These are phyloP conservation scores for Perizoma affinitatum DNA, from an alignment of 2,888 invertebrate species.

Conservation along the genomic window DNA sequence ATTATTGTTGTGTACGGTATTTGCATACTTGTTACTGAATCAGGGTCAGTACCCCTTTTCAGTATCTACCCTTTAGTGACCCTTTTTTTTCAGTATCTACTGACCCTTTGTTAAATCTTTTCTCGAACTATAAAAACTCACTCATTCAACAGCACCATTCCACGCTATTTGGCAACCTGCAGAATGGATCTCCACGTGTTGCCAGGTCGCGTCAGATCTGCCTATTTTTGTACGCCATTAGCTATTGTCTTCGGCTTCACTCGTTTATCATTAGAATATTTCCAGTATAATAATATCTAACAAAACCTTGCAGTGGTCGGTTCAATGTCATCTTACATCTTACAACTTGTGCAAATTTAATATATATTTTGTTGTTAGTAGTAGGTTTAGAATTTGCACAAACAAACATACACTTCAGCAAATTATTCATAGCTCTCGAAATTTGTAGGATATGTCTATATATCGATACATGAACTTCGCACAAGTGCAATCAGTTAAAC, in stretches of 20 bases:
- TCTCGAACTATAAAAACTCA: conserved; percentile 33
- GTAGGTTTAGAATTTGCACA: too few relatives aligned
- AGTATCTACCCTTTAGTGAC: too few relatives aligned
- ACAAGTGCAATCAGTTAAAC: conserved; percentile 18
- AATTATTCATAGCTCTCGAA: too few relatives aligned
- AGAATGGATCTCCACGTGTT: conserved; percentile 49
- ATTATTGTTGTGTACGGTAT: too few relatives aligned
- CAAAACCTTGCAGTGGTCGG: too few relatives aligned
- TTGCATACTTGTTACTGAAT: not conserved
- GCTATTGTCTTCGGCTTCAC: conserved; percentile 16
- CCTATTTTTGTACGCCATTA: conserved; percentile 51
- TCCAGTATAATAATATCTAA: too few relatives aligned
- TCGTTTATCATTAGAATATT: not conserved
- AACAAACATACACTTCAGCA: conserved; percentile 11
- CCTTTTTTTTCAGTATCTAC: too few relatives aligned
- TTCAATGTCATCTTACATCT: too few relatives aligned
- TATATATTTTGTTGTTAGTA: too few relatives aligned
- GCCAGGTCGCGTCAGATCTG: conserved; percentile 46
- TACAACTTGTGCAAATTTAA: too few relatives aligned
- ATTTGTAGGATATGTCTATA: not conserved
- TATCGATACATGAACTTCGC: conserved; percentile 26
- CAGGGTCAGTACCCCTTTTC: too few relatives aligned
- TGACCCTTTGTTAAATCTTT: conserved; percentile 28
- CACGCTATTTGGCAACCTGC: conserved; percentile 58
- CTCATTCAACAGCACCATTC: conserved; percentile 40